Conservation (phyloP, 2,888 invertebrate species). For the Merodon equestris region DNA sequence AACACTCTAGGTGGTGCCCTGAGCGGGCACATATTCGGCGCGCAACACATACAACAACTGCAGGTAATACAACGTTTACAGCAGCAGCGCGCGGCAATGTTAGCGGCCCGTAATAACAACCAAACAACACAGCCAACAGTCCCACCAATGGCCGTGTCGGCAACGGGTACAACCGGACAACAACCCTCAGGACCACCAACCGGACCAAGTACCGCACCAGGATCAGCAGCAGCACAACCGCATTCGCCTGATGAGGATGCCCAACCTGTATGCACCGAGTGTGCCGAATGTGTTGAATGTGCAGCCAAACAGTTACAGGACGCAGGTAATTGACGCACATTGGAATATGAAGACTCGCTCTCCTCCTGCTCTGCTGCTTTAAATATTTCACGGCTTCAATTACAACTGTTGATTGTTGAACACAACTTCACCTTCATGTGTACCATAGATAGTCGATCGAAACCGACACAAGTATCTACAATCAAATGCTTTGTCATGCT, state of each 20-base stretch:
- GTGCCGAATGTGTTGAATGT: constrained; percentile 79
- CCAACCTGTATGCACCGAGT: constrained; percentile 78
- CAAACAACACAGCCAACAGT: constrained; percentile 71
- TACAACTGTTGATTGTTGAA: constrained; percentile 50
- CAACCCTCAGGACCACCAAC: constrained; percentile 55
- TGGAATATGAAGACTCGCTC: too few species aligned
- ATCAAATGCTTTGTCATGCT: constrained; percentile 33
- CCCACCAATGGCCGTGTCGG: constrained; percentile 69
- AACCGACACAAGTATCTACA: too few species aligned
- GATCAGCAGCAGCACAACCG: constrained; percentile 55
- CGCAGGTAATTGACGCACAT: constrained; percentile 73
- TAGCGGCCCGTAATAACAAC: constrained; percentile 78
- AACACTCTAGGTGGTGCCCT: constrained; percentile 82
- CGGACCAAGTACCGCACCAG: constrained; percentile 54
- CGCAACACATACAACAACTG: constrained; percentile 82
- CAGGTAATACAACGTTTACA: constrained; percentile 83
- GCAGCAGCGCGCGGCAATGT: constrained; percentile 81
- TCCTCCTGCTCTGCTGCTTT: background rate
- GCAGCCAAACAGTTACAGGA: constrained; percentile 78
- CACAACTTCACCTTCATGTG: constrained; percentile 19
- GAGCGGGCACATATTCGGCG: constrained; percentile 83
- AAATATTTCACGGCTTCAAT: too few species aligned
- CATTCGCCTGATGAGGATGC: constrained; percentile 75
- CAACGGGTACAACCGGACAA: constrained; percentile 42
- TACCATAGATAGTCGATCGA: too few species aligned